phyloP scores from a whole-genome alignment of 2,888 invertebrate genomes.

The Cataglyphis altisquamis region DNA sequence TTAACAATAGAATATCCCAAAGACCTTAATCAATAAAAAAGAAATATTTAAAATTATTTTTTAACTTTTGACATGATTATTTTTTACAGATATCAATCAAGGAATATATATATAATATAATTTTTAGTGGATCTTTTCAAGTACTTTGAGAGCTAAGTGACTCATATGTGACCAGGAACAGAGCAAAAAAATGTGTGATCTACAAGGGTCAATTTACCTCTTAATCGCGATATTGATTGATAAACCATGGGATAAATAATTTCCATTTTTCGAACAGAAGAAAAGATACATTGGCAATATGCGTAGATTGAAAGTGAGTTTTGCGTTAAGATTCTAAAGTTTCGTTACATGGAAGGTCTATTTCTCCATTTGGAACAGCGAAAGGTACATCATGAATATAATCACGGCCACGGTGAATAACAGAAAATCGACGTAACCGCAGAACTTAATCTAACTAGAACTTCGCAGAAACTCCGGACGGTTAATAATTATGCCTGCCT shows the following conservation, averaged over 20 bases:
- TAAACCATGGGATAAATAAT: background rate
- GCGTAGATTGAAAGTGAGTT: background rate
- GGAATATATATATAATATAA: no score
- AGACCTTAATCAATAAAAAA: no score
- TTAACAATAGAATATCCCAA: no score
- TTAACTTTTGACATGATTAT: no score
- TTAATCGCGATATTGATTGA: background rate
- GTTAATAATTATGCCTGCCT: slow-evolving; percentile 5
- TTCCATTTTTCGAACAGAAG: background rate
- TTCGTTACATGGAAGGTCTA: background rate
- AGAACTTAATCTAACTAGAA: slow-evolving; percentile 34
- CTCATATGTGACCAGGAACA: no score
- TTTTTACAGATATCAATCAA: no score
- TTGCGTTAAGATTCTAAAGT: background rate
- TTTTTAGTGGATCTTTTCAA: no score
- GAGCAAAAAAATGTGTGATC: no score
- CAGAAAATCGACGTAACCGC: slow-evolving; percentile 41
- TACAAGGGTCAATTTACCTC: background rate
- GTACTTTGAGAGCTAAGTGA: no score
- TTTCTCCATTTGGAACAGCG: slow-evolving; percentile 24
- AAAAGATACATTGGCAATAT: background rate
- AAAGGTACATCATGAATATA: slow-evolving; percentile 25
- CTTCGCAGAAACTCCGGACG: slow-evolving; percentile 12
- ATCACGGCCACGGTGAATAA: slow-evolving; percentile 15
- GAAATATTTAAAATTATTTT: no score